Conservation (phyloP, 1,140 invertebrate genomes). For the Ostrea denselamellosa region DNA sequence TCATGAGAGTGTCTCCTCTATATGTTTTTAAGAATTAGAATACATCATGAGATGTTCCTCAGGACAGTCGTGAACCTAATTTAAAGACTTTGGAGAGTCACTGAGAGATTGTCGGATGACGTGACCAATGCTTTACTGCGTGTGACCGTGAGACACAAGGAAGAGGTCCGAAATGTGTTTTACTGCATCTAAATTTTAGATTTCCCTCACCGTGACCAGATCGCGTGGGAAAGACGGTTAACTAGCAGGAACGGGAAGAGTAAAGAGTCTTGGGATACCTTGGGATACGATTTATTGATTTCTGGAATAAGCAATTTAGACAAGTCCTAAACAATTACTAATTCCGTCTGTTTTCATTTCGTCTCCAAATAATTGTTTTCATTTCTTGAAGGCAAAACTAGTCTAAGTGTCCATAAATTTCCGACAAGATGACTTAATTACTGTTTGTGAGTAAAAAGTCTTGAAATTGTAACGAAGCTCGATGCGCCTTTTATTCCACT, state of each 20-base stretch:
- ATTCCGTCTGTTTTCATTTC: constrained; percentile 37
- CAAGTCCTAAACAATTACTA: constrained; percentile 39
- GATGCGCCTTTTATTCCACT: not conserved
- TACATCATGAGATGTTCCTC: too few species aligned
- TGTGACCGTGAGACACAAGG: constrained; percentile 6
- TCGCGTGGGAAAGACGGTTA: constrained; percentile 14
- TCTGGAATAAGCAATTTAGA: constrained; percentile 31
- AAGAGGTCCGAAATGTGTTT: constrained; percentile 32
- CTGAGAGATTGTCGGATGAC: not conserved
- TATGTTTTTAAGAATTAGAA: too few species aligned
- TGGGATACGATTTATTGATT: constrained; percentile 39
- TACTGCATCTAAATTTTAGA: constrained; percentile 28
- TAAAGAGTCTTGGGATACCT: constrained; percentile 30
- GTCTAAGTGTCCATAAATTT: not conserved
- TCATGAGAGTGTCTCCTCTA: too few species aligned
- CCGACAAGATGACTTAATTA: constrained; percentile 8
- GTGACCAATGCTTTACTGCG: not conserved
- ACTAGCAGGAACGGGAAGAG: not conserved
- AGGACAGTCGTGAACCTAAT: too few species aligned
- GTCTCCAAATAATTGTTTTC: constrained; percentile 41
- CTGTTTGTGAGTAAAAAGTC: constrained; percentile 14
- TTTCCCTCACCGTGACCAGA: constrained; percentile 26
- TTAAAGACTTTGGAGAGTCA: not conserved
- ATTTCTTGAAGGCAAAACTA: constrained; percentile 32
- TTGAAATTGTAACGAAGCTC: not conserved